These are phyloP conservation scores for Drosophila bocqueti DNA, from an alignment of 1,140 invertebrate genomes.

Conservation along the genomic window DNA sequence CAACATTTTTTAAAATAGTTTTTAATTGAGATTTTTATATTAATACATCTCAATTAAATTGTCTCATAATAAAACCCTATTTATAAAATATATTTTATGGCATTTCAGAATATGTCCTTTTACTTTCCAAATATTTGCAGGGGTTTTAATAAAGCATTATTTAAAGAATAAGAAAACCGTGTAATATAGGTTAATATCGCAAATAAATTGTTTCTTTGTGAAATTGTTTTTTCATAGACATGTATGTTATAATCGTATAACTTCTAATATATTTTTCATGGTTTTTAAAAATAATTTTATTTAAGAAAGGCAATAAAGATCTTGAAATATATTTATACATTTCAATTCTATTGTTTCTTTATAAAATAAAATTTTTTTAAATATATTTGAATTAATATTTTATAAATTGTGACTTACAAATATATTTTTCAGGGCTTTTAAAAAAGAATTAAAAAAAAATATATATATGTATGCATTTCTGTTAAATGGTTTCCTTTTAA, in stretches of 20 bases:
- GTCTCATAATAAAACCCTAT: accelerated
- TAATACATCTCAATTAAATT: neutral
- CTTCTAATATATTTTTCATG: neutral
- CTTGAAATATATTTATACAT: neutral
- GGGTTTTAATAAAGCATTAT: neutral
- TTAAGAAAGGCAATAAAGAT: neutral
- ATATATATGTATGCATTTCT: too few species aligned
- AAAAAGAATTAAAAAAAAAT: too few species aligned
- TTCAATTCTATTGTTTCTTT: neutral
- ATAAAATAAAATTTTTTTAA: neutral
- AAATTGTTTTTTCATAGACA: too few species aligned
- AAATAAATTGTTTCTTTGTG: neutral
- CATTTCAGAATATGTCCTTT: neutral
- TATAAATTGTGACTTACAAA: too few species aligned
- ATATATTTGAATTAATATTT: neutral
- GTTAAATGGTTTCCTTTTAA: too few species aligned
- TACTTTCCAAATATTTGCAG: neutral
- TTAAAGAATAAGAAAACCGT: neutral
- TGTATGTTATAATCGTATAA: neutral
- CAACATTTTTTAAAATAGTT: neutral
- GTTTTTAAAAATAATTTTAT: neutral
- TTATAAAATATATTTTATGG: neutral
- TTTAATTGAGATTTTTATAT: neutral
- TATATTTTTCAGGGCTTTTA: too few species aligned
- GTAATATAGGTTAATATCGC: neutral